Percentiles rank a stretch among this genome's conserved stretches.
These are phyloP conservation scores for Callocephalon fimbriatum DNA, from an alignment of 2,113 vertebrate genomes.

Conservation along the genomic window DNA sequence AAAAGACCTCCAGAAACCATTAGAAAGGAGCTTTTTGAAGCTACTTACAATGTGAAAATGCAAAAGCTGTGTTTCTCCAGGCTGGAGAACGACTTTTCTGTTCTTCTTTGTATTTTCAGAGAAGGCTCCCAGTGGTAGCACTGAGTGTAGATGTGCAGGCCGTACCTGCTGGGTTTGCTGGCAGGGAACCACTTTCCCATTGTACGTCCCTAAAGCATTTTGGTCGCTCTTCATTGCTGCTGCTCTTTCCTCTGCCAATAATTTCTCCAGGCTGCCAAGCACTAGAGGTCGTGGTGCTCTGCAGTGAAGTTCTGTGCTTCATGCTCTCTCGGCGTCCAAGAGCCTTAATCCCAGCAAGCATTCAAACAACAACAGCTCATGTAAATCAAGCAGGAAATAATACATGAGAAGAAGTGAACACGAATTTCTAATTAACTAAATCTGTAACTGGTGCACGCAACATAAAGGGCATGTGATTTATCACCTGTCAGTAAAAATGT, in stretches of 20 bases:
- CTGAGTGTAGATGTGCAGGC: background rate
- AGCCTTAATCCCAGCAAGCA: constrained; percentile 3
- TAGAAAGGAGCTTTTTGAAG: background rate
- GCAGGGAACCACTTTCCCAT: background rate
- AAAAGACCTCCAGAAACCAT: background rate
- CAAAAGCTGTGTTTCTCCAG: background rate
- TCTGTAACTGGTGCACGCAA: constrained; percentile 58
- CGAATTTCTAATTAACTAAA: constrained; percentile 69
- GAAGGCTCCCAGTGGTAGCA: background rate
- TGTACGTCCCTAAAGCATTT: background rate
- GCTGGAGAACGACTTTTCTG: background rate
- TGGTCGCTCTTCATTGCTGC: background rate
- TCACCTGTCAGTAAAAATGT: constrained; percentile 57
- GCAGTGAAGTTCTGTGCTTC: background rate
- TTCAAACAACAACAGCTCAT: constrained; percentile 19
- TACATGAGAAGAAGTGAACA: constrained; percentile 28
- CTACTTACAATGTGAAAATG: background rate
- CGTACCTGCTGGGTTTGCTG: background rate
- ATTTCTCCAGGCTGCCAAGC: constrained; percentile 31
- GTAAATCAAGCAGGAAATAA: constrained; percentile 59
- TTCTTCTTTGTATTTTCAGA: background rate
- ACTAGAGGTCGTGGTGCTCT: constrained; percentile 39
- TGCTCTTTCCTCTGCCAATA: background rate
- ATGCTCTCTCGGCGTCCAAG: background rate
- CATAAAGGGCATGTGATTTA: constrained; percentile 73